Percentiles rank a stretch among this genome's conserved stretches.
Evolutionary conservation across 30 jellyfish, hydroid and myxozoan species (phyloP).

Genomic region (Clytia hemisphaerica): DNA sequence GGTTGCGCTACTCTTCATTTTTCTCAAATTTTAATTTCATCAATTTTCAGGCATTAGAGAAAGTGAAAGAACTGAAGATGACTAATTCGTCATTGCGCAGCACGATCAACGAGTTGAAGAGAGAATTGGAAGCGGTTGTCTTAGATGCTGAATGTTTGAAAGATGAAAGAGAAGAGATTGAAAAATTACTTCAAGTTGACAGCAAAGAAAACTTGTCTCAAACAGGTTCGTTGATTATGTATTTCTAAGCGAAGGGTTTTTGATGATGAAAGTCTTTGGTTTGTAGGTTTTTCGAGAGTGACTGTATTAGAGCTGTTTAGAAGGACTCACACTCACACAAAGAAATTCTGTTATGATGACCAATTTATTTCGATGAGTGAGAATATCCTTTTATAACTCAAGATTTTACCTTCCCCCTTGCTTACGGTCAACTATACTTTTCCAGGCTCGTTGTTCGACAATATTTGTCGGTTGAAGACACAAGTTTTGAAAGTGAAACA

Average conservation of each 20-base stretch:
- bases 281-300: no score
- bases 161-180: slow-evolving; percentile 77
- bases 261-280: slow-evolving; percentile 43
- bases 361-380: no score
- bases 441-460: slow-evolving; percentile 16
- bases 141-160: slow-evolving; percentile 57
- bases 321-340: no score
- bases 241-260: no score
- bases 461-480: slow-evolving; percentile 1
- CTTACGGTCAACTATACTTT: not conserved
- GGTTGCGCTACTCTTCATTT: no score
- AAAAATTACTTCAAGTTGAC: slow-evolving; percentile 25
- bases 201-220: slow-evolving; percentile 3
- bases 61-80: no score
- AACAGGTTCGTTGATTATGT: slow-evolving; percentile 37
- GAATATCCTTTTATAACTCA: no score
- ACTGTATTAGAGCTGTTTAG: no score
- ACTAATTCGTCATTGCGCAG: slow-evolving; percentile 50
- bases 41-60: no score
- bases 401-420: not conserved
- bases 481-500: slow-evolving; percentile 45
- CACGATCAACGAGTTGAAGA: slow-evolving; percentile 57
- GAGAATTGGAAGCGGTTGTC: slow-evolving; percentile 61
- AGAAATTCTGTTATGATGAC: no score
- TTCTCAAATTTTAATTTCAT: no score